Percentiles rank a stretch among this genome's conserved stretches.
phyloP scores from a whole-genome alignment of 1,140 invertebrate genomes.

The Drosophila eugracilis region DNA sequence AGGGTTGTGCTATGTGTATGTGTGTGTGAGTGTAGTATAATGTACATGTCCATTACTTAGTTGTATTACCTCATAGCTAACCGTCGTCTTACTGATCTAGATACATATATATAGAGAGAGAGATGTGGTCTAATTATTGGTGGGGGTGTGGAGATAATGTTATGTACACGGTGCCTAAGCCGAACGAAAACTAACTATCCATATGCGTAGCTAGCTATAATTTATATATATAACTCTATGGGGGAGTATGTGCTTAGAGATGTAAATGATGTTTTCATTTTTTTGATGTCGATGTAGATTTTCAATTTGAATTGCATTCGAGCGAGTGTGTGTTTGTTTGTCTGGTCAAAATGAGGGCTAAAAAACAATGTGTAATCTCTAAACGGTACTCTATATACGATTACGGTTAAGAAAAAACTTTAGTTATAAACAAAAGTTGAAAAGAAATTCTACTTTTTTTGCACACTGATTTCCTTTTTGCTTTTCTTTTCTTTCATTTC shows the following conservation, averaged over 20 bases:
- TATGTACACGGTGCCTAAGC: slow-evolving; percentile 38
- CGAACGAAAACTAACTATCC: slow-evolving; percentile 35
- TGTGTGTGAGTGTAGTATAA: slow-evolving; percentile 41
- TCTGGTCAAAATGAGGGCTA: slow-evolving; percentile 39
- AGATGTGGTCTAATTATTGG: slow-evolving; percentile 38
- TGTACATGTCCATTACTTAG: slow-evolving; percentile 48
- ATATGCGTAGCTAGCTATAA: background rate
- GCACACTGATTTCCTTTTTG: slow-evolving; percentile 42
- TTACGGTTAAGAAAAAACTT: slow-evolving; percentile 53
- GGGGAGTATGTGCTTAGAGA: slow-evolving; percentile 28
- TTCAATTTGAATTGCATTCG: slow-evolving; percentile 28
- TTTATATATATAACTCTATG: slow-evolving; percentile 5
- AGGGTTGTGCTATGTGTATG: slow-evolving; percentile 18
- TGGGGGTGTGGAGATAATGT: slow-evolving; percentile 38
- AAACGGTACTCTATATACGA: slow-evolving; percentile 35
- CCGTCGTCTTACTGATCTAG: slow-evolving; percentile 21
- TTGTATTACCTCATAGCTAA: slow-evolving; percentile 20
- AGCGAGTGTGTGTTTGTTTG: slow-evolving; percentile 18
- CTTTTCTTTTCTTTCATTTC: slow-evolving; percentile 59
- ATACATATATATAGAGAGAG: no score
- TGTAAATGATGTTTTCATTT: slow-evolving; percentile 34
- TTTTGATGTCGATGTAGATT: slow-evolving; percentile 1
- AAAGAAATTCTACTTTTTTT: slow-evolving; percentile 54
- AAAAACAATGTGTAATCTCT: slow-evolving; percentile 10
- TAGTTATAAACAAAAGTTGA: slow-evolving; percentile 71